A percentile compares a stretch with the other conserved stretches of the same genome.
Conservation (phyloP, 2,888 invertebrate species). For the Acronicta alni region DNA sequence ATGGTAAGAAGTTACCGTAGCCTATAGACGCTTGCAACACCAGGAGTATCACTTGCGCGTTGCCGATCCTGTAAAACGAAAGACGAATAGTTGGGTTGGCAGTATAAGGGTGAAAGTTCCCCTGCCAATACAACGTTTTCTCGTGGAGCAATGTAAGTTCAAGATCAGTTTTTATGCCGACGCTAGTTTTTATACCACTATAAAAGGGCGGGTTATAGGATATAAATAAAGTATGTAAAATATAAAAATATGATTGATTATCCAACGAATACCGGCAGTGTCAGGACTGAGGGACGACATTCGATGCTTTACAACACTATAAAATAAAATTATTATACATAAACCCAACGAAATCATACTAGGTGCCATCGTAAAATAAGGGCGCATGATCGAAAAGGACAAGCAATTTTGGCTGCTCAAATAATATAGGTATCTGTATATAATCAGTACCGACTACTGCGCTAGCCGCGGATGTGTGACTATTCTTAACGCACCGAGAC, state of each 20-base stretch:
- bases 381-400: slow-evolving; percentile 15
- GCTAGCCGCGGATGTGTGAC: no score
- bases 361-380: slow-evolving; percentile 37
- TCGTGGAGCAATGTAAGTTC: neutral
- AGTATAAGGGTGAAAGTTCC: no score
- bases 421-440: no score
- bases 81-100: no score
- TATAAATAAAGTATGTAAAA: slow-evolving; percentile 10
- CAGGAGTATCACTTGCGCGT: no score
- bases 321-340: slow-evolving; percentile 44
- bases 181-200: slow-evolving; percentile 8
- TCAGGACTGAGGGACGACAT: slow-evolving; percentile 12
- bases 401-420: neutral
- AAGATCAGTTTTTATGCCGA: neutral
- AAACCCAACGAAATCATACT: slow-evolving; percentile 43
- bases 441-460: no score
- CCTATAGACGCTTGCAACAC: no score
- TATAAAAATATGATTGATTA: slow-evolving; percentile 45
- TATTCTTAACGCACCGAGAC: no score
- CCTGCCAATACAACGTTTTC: no score
- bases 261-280: slow-evolving; percentile 3
- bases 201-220: slow-evolving; percentile 16
- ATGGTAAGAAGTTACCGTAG: no score
- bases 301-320: slow-evolving; percentile 38
- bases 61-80: no score